These are phyloP conservation scores for Spodoptera exigua DNA, from an alignment of 2,888 invertebrate genomes.

Conservation along the genomic window DNA sequence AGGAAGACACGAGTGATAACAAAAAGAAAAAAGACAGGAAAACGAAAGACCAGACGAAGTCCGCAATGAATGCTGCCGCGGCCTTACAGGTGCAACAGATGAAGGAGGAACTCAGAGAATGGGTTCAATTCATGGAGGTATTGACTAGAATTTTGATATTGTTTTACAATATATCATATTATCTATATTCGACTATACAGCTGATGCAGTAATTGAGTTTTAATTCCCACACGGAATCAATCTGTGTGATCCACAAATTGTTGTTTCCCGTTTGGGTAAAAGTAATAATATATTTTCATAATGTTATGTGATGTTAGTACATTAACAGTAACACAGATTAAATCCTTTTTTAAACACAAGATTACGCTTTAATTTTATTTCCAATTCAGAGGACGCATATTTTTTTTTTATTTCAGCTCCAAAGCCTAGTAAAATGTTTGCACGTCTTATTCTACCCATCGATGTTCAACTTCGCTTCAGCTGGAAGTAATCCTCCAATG, in stretches of 20 bases:
- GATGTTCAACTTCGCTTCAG: slow-evolving; percentile 73
- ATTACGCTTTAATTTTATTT: too few relatives aligned
- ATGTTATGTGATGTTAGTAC: too few relatives aligned
- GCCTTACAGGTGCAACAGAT: slow-evolving; percentile 36
- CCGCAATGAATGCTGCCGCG: slow-evolving; percentile 24
- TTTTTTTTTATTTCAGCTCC: slow-evolving; percentile 69
- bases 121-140: slow-evolving; percentile 72
- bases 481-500: slow-evolving; percentile 68
- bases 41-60: slow-evolving; percentile 43
- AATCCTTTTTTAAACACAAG: too few relatives aligned
- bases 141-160: neutral
- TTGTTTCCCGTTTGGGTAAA: too few relatives aligned
- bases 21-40: slow-evolving; percentile 46
- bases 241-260: too few relatives aligned
- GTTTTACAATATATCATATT: neutral
- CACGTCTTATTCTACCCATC: slow-evolving; percentile 74
- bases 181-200: too few relatives aligned
- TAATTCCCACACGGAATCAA: too few relatives aligned
- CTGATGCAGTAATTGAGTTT: too few relatives aligned
- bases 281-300: too few relatives aligned
- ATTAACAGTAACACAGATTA: too few relatives aligned
- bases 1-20: neutral
- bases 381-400: too few relatives aligned
- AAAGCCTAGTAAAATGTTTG: slow-evolving; percentile 55
- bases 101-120: slow-evolving; percentile 78